A percentile compares a stretch with the other conserved stretches of the same genome.
phyloP scores from a whole-genome alignment of 1,140 invertebrate species.

The Diorhabda elongata region DNA sequence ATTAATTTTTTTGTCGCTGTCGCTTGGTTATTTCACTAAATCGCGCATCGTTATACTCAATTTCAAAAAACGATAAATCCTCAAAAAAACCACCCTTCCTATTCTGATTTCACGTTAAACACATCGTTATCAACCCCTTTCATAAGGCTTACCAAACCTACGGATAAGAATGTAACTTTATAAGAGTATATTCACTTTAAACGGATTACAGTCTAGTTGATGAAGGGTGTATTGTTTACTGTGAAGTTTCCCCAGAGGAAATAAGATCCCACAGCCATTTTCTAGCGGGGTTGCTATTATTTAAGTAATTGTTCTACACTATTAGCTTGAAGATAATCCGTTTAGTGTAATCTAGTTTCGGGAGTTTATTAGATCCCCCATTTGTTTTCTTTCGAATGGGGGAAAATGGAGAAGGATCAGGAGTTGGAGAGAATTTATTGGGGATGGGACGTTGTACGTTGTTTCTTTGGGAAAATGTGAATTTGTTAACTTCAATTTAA shows the following conservation, averaged over 20 bases:
- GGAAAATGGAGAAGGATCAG: background rate
- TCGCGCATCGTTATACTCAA: conserved; percentile 5
- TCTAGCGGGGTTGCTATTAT: conserved; percentile 40
- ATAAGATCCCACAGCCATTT: conserved; percentile 44
- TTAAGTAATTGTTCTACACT: conserved; percentile 45
- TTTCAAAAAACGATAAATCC: conserved; percentile 21
- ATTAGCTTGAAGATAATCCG: conserved; percentile 41
- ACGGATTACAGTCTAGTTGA: conserved; percentile 24
- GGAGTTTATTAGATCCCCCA: conserved; percentile 32
- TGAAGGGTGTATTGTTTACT: conserved; percentile 34
- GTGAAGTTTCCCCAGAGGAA: conserved; percentile 40
- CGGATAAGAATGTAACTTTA: too few species aligned
- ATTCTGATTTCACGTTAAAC: conserved; percentile 34
- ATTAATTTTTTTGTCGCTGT: too few species aligned
- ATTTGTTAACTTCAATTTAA: too few species aligned
- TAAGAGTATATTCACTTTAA: too few species aligned
- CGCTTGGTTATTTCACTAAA: too few species aligned
- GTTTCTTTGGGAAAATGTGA: background rate
- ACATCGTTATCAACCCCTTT: conserved; percentile 38
- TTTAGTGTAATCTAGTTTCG: conserved; percentile 41
- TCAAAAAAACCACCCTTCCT: conserved; percentile 29
- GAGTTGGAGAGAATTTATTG: background rate
- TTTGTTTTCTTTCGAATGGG: conserved; percentile 25
- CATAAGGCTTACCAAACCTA: conserved; percentile 17
- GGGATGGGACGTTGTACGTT: background rate